These are phyloP conservation scores for Eolophus roseicapilla DNA, from an alignment of 2,113 vertebrate species.

Conservation along the genomic window DNA sequence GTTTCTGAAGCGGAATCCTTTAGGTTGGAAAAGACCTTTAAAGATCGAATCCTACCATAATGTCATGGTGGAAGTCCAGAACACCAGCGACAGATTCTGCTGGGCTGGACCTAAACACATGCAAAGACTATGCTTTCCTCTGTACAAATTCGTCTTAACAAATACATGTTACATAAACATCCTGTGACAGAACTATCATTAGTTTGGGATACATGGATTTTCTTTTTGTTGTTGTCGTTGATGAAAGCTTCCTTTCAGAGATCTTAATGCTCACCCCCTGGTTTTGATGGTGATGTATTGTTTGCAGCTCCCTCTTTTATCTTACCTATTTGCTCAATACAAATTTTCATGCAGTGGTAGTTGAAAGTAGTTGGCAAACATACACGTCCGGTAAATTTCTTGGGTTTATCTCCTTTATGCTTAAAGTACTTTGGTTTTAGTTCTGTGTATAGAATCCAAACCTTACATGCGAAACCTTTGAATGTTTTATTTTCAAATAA, in stretches of 20 bases:
- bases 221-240: neutral
- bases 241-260: neutral
- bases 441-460: neutral
- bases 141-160: neutral
- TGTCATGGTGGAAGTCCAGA: neutral
- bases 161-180: rapidly evolving
- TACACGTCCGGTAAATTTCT: rapidly evolving
- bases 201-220: neutral
- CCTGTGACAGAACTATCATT: neutral
- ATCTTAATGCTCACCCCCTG: neutral
- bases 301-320: neutral
- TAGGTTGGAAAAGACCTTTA: neutral
- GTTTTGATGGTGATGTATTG: neutral
- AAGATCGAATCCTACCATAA: neutral
- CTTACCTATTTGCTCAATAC: rapidly evolving
- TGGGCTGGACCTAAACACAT: neutral
- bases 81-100: neutral
- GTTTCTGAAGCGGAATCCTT: neutral
- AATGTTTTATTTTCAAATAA: neutral
- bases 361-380: neutral
- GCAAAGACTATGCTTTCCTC: rapidly evolving
- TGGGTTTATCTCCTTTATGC: neutral
- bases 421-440: neutral
- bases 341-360: neutral
- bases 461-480: neutral